phyloP scores from a whole-genome alignment of 2,797 vertebrate species.

The Adrianichthys oophorus region DNA sequence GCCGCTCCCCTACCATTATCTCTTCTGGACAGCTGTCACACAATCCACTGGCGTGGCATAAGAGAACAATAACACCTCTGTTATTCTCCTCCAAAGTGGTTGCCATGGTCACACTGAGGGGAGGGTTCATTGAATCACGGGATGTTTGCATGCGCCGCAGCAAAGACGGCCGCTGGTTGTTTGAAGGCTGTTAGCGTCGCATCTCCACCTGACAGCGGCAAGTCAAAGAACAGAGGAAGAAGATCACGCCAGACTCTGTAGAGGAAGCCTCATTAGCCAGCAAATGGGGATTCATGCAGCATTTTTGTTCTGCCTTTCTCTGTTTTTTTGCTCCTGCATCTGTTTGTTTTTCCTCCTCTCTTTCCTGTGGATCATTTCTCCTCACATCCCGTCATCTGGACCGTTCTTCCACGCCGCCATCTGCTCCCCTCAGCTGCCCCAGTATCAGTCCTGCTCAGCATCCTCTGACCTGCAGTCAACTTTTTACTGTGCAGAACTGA shows the following conservation, averaged over 20 bases:
- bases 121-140: neutral
- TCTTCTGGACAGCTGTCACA: slow-evolving; percentile 44
- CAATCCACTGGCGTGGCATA: slow-evolving; percentile 7
- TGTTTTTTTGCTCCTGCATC: slow-evolving; percentile 35
- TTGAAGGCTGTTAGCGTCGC: neutral
- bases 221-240: slow-evolving; percentile 2
- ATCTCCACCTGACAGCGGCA: slow-evolving; percentile 24
- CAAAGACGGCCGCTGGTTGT: neutral
- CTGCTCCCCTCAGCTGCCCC: slow-evolving; percentile 32
- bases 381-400: slow-evolving; percentile 45
- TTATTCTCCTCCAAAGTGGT: slow-evolving; percentile 6
- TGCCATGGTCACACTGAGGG: slow-evolving; percentile 2
- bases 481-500: neutral
- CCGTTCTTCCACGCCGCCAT: slow-evolving; percentile 35
- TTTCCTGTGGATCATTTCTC: slow-evolving; percentile 40
- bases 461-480: slow-evolving; percentile 2
- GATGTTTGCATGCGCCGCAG: neutral
- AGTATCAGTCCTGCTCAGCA: slow-evolving; percentile 5
- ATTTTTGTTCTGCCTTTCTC: slow-evolving; percentile 25
- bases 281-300: slow-evolving; percentile 46
- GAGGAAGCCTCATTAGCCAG: slow-evolving; percentile 14
- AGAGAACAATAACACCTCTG: slow-evolving; percentile 13
- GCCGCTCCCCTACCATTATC: slow-evolving; percentile 23
- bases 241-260: slow-evolving; percentile 7
- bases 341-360: slow-evolving; percentile 17